Base-by-base conservation (phyloP, 2,797 vertebrate species). In the Poeciliopsis infans region DNA sequence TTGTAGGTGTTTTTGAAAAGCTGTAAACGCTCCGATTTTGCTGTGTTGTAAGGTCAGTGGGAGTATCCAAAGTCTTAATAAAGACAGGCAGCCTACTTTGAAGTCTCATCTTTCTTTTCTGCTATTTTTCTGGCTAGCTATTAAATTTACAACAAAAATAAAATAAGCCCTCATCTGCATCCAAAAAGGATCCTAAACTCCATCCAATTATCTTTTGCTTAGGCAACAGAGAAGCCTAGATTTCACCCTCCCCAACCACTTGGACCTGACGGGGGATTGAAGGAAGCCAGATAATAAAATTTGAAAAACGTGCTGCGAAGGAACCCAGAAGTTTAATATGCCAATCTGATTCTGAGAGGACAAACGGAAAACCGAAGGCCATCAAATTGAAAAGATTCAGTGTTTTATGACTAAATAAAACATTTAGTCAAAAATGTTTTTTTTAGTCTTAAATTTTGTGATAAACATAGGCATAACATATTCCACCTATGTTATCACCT, bases 11-110 rank as follows among this genome's bases (percentile, higher is more conserved):
- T 81, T 51, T 53, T 90, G 83, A 90, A 91, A 89, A 86, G 82
- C 86, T 86, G 80, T 94, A 89, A 73, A 89, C 89, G 89, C 88
- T 93, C 85, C 92, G 91, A 91, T 92, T 93, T 92, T 91, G 92
- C 89, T 93, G 91, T 68, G 78, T 91, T 90, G 51, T 79, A 88
- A 87, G 85, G 86, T 89, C 82, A 90, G 74, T 86, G 84, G 83
- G 87, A 91, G 78, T 70, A 79, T 86, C 82, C 84, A 16, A 81
- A 86, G 90, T 94, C 91, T 93, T 89, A 95, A 94, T 94, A 95
- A 95, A 94, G 89, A 91, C 82, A 25, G 89, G 75, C 86, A 88
- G 83, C 94, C 85, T 88, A 88, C 84, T 89, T 80, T 77, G 6
- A 46, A 20, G 79, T 88, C 72, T 89, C 79, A 31, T 80, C 4